Conservation (phyloP, 2,797 vertebrate genomes). For the Clarias laeviceps region DNA sequence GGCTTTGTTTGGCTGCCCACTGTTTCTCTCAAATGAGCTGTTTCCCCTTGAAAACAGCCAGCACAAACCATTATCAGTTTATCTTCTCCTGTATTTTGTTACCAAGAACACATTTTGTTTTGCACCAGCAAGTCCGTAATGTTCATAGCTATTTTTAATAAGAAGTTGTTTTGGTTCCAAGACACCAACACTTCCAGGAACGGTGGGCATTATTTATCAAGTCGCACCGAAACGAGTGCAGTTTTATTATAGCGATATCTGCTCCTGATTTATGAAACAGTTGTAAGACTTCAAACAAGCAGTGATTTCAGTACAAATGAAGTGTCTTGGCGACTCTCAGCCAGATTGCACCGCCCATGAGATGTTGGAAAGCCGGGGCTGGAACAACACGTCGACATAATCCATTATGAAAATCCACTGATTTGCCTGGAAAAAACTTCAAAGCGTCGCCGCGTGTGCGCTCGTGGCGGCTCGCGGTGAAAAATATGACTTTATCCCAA, state of each 20-base stretch:
- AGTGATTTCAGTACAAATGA: background rate
- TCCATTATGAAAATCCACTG: too few relatives aligned
- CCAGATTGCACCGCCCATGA: background rate
- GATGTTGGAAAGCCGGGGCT: background rate
- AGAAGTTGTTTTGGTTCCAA: conserved; percentile 1
- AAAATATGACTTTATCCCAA: too few relatives aligned
- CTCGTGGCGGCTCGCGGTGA: too few relatives aligned
- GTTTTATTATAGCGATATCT: background rate
- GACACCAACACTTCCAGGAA: background rate
- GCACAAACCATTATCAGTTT: conserved; percentile 9
- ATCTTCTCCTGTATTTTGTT: background rate
- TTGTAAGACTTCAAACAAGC: background rate
- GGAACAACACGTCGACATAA: too few relatives aligned
- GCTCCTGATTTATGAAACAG: background rate
- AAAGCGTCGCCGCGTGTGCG: too few relatives aligned
- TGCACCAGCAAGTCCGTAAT: background rate
- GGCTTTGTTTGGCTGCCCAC: conserved; percentile 5
- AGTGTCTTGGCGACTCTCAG: background rate
- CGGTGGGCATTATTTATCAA: too few relatives aligned
- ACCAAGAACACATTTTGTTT: background rate
- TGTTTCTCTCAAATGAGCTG: conserved; percentile 7
- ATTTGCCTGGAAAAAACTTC: too few relatives aligned
- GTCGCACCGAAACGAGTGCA: background rate
- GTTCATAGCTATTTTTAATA: background rate
- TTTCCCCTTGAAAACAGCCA: conserved; percentile 5